These are phyloP conservation scores for Meriones psammophilus DNA, from an alignment of 2,797 vertebrate genomes.

Conservation along the genomic window DNA sequence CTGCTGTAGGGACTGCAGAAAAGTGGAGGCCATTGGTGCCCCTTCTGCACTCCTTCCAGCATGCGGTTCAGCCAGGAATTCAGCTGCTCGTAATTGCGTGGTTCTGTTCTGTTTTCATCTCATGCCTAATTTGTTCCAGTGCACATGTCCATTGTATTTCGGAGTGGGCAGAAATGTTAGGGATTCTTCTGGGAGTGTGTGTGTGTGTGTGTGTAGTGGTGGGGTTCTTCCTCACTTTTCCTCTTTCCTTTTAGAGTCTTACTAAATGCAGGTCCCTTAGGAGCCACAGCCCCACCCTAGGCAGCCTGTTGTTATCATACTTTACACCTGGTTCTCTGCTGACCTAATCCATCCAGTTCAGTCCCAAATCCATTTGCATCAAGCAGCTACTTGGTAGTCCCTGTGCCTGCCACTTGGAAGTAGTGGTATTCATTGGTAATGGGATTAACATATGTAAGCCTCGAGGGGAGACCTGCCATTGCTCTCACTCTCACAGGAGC, in stretches of 20 bases:
- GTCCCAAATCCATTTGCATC: neutral
- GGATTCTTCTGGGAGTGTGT: neutral
- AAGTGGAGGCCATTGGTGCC: neutral
- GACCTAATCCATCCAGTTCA: neutral
- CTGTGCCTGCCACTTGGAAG: neutral
- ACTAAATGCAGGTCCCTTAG: neutral
- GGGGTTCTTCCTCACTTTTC: neutral
- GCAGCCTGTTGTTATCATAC: neutral
- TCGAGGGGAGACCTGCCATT: neutral
- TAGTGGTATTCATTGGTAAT: constrained; percentile 11
- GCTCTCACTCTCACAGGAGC: neutral
- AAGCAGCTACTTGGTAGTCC: constrained; percentile 25
- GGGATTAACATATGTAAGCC: neutral
- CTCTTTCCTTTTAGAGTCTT: neutral
- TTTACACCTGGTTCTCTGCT: neutral
- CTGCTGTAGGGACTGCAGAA: neutral
- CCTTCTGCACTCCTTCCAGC: too few relatives aligned
- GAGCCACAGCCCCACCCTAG: neutral
- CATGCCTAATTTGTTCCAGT: neutral
- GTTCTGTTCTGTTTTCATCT: neutral
- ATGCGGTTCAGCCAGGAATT: neutral
- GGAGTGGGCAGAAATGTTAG: neutral
- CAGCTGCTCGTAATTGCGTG: neutral
- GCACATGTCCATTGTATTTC: neutral
- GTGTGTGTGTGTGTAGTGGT: too few relatives aligned